phyloP scores from a whole-genome alignment of 1,140 invertebrate species.

The Phymastichus coffea region DNA sequence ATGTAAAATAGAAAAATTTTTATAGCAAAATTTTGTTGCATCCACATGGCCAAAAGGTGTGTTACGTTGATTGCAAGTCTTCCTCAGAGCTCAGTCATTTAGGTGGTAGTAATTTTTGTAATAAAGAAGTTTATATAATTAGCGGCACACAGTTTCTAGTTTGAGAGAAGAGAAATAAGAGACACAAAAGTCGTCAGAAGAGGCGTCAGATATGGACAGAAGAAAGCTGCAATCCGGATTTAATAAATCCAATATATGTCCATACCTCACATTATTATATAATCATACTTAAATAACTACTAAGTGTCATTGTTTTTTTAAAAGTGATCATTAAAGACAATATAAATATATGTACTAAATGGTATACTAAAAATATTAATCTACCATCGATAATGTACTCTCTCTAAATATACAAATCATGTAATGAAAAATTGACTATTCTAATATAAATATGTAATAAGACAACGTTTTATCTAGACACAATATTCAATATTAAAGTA shows the following conservation, averaged over 20 bases:
- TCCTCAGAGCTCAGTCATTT: constrained; percentile 2
- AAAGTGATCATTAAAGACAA: not conserved
- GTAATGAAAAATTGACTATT: not conserved
- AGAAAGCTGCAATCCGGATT: too few species aligned
- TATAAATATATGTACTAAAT: not conserved
- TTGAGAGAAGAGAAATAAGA: constrained; percentile 13
- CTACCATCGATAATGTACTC: constrained; percentile 1
- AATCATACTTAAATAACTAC: constrained; percentile 9
- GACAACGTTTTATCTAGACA: constrained; percentile 6
- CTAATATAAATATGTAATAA: not conserved
- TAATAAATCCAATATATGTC: too few species aligned
- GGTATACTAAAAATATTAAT: constrained; percentile 15
- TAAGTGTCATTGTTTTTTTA: not conserved
- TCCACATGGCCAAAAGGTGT: constrained; percentile 9
- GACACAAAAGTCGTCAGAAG: not conserved
- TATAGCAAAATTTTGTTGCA: not conserved
- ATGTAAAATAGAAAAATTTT: not conserved
- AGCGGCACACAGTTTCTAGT: constrained; percentile 8
- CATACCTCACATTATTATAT: constrained; percentile 24
- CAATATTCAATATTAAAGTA: constrained; percentile 2
- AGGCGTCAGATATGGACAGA: constrained; percentile 15
- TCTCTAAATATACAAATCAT: constrained; percentile 10
- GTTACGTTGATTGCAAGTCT: constrained; percentile 5
- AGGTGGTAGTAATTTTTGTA: constrained; percentile 20
- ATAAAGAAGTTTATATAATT: constrained; percentile 29